Percentiles rank a stretch among this genome's conserved stretches.
phyloP scores from a whole-genome alignment of 2,888 invertebrate species.

The Alcis repandata region DNA sequence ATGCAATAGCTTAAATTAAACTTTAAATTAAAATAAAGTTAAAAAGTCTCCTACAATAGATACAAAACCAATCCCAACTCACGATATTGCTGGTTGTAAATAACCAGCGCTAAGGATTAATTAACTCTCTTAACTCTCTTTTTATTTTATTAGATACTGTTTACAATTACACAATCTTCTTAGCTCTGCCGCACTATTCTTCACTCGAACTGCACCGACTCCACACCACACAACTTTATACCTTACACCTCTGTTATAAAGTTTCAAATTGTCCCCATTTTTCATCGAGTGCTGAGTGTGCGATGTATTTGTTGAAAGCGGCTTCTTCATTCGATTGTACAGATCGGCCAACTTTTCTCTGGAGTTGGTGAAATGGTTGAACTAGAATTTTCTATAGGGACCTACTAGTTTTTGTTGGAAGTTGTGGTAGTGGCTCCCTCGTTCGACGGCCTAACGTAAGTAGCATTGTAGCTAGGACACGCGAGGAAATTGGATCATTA shows the following conservation, averaged over 20 bases:
- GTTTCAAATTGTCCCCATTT: conserved; percentile 1
- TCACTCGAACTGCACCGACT: conserved; percentile 15
- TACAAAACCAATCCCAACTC: too few relatives aligned
- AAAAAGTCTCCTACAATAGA: too few relatives aligned
- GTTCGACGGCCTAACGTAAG: not conserved
- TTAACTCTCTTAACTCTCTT: too few relatives aligned
- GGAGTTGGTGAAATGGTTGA: not conserved
- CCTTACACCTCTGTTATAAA: conserved; percentile 4
- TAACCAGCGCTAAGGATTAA: too few relatives aligned
- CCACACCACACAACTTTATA: conserved; percentile 1
- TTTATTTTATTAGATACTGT: conserved; percentile 20
- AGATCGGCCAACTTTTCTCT: not conserved
- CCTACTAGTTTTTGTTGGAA: not conserved
- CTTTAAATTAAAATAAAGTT: too few relatives aligned
- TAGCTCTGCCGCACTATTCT: conserved; percentile 33
- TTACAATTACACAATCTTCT: not conserved
- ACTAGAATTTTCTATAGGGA: not conserved
- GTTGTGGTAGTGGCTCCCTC: not conserved
- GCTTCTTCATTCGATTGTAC: conserved; percentile 33
- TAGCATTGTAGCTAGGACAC: not conserved
- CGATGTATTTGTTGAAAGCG: conserved; percentile 28
- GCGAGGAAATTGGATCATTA: conserved; percentile 41
- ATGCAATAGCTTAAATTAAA: too few relatives aligned
- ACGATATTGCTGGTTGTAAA: too few relatives aligned
- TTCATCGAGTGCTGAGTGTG: conserved; percentile 15